These are phyloP conservation scores for Andrena cerasifolii DNA, from an alignment of 1,140 invertebrate species.

Conservation along the genomic window DNA sequence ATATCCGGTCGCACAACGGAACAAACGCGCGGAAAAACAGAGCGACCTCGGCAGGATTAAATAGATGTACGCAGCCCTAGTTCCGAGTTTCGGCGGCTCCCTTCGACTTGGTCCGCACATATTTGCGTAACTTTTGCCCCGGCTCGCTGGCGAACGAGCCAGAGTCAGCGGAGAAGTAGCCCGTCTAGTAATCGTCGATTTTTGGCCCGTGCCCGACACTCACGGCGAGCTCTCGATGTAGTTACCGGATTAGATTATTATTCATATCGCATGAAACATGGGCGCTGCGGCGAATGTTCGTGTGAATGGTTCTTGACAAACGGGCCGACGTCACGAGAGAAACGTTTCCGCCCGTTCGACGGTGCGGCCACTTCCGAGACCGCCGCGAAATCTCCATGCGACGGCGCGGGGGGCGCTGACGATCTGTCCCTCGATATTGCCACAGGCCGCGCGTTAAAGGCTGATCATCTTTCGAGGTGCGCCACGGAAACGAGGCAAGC, in stretches of 20 bases:
- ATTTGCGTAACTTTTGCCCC: constrained; percentile 70
- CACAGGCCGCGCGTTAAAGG: too few relatives aligned
- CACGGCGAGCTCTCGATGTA: constrained; percentile 59
- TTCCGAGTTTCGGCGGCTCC: not conserved
- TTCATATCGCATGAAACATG: constrained; percentile 80
- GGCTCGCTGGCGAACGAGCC: constrained; percentile 52
- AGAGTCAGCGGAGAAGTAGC: constrained; percentile 43
- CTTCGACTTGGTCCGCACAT: constrained; percentile 34
- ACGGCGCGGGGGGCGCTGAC: not conserved
- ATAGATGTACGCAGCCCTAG: not conserved
- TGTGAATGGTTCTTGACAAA: constrained; percentile 45
- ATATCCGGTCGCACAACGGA: not conserved
- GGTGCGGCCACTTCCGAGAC: constrained; percentile 5
- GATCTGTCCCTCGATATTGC: not conserved
- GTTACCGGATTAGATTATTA: constrained; percentile 73
- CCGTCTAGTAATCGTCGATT: constrained; percentile 28
- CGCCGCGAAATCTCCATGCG: not conserved
- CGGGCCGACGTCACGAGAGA: constrained; percentile 33
- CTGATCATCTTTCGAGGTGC: too few relatives aligned
- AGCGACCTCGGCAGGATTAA: not conserved
- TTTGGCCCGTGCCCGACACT: constrained; percentile 39
- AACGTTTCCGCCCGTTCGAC: constrained; percentile 34
- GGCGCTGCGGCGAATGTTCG: constrained; percentile 77
- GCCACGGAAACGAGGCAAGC: too few relatives aligned
- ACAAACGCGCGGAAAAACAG: not conserved